Conservation (phyloP, 2,113 vertebrate species). For the Eudyptes chrysolophus region DNA sequence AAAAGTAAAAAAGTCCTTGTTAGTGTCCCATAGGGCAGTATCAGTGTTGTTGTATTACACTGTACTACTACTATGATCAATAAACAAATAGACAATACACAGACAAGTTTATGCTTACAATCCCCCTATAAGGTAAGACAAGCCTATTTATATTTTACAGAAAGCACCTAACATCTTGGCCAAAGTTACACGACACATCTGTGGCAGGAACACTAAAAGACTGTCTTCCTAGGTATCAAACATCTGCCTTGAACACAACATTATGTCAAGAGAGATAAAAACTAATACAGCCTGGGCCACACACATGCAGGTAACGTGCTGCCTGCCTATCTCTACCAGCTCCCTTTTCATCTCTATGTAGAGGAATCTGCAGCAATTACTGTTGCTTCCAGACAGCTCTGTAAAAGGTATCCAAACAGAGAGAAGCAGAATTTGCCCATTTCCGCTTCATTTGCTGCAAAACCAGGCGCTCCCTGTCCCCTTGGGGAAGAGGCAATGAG, state of each 20-base stretch:
- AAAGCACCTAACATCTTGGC: neutral
- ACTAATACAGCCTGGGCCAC: neutral
- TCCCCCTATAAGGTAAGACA: neutral
- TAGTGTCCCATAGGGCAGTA: neutral
- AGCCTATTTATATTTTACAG: neutral
- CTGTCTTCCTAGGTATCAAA: neutral
- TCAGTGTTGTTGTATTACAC: neutral
- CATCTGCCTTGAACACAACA: neutral
- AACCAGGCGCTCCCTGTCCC: neutral
- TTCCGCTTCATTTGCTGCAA: slow-evolving; percentile 13
- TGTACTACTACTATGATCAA: neutral
- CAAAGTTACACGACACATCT: neutral
- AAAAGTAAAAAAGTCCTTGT: neutral
- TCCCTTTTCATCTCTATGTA: neutral
- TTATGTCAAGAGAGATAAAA: slow-evolving; percentile 9
- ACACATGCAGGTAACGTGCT: neutral
- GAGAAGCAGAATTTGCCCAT: neutral
- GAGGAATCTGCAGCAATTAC: slow-evolving; percentile 1
- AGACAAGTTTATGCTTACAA: neutral
- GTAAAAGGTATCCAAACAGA: neutral
- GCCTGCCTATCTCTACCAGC: neutral
- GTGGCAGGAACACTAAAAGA: neutral
- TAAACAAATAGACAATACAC: neutral
- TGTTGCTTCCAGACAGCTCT: neutral
- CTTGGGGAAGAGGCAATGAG: neutral